Conservation (phyloP, 2,888 invertebrate genomes). For the Griposia aprilina region DNA sequence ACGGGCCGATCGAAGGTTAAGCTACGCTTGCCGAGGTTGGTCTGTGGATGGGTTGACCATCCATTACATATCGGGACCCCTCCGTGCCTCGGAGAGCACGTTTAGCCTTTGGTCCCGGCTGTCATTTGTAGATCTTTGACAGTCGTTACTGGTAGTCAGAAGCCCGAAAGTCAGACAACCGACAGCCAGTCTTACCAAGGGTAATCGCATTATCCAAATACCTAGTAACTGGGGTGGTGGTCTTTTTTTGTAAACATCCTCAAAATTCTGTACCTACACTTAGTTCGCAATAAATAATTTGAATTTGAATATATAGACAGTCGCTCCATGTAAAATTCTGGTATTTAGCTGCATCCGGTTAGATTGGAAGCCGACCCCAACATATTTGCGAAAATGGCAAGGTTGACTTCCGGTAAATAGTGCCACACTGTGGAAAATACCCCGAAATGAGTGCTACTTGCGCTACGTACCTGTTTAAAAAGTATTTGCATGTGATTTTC, state of each 20-base stretch:
- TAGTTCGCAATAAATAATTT: no score
- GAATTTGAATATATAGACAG: no score
- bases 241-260: no score
- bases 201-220: background rate
- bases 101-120: background rate
- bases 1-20: background rate
- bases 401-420: background rate
- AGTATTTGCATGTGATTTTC: background rate
- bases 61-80: background rate
- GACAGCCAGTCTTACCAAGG: background rate
- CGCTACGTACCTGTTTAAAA: no score
- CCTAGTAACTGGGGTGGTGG: background rate
- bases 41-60: background rate
- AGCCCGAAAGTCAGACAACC: background rate
- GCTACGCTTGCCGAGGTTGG: background rate
- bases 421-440: background rate
- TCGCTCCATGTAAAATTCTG: background rate
- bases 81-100: background rate
- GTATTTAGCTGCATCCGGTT: background rate
- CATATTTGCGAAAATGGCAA: background rate
- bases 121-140: background rate
- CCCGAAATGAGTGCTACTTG: background rate
- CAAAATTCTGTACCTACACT: no score
- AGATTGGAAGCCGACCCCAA: background rate
- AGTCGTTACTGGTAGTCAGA: background rate